phyloP scores from a whole-genome alignment of 2,888 invertebrate species.

The Malachius bipustulatus region DNA sequence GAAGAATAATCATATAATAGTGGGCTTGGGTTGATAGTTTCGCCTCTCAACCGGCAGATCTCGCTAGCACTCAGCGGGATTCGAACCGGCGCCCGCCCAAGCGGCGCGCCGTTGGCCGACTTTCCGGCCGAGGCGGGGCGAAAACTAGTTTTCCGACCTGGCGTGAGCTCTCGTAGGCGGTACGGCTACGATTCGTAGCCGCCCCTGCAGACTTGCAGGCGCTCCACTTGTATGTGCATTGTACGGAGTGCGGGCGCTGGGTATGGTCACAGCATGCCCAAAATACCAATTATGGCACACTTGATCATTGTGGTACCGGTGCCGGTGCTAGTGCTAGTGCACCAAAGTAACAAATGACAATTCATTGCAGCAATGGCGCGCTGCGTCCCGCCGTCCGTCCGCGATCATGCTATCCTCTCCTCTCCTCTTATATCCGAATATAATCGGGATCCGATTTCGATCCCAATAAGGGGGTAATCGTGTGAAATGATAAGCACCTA shows the following conservation, averaged over 20 bases:
- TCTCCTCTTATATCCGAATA: no score
- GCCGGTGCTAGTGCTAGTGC: no score
- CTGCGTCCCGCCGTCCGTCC: neutral
- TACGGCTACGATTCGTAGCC: conserved; percentile 20
- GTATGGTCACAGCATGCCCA: conserved; percentile 19
- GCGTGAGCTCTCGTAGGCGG: conserved; percentile 22
- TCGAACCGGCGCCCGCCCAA: conserved; percentile 22
- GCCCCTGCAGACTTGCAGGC: conserved; percentile 34
- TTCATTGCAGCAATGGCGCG: conserved; percentile 12
- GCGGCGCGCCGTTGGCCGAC: conserved; percentile 24
- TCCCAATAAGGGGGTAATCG: no score
- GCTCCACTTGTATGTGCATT: conserved; percentile 37
- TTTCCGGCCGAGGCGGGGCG: conserved; percentile 17
- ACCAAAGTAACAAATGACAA: conserved; percentile 15
- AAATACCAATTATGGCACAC: conserved; percentile 22
- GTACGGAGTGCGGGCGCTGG: conserved; percentile 29
- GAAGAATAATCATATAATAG: conserved; percentile 43
- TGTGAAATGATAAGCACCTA: no score
- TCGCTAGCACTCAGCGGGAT: conserved; percentile 34
- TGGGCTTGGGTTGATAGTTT: conserved; percentile 35
- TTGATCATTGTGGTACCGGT: conserved; percentile 14
- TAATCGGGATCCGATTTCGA: no score
- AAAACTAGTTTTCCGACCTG: conserved; percentile 26
- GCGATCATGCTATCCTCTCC: no score
- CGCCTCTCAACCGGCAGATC: conserved; percentile 33